These are phyloP conservation scores for Spodoptera exigua DNA, from an alignment of 2,888 invertebrate species.

Conservation along the genomic window DNA sequence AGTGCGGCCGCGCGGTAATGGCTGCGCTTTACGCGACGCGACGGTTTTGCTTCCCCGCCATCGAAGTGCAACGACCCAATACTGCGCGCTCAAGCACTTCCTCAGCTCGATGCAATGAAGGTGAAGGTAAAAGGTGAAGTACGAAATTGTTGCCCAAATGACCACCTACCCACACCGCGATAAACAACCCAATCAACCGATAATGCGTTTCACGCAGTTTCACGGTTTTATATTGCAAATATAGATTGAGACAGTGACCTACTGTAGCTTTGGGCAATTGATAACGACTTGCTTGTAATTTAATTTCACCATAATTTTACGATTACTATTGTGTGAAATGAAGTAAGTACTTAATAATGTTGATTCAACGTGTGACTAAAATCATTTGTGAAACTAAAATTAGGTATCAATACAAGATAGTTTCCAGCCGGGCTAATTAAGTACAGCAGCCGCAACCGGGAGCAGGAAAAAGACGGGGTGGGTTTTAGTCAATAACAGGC, in stretches of 20 bases:
- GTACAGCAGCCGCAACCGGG: too few species aligned
- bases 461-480: too few species aligned
- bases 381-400: conserved; percentile 7
- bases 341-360: conserved; percentile 1
- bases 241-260: conserved; percentile 39
- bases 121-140: conserved; percentile 79
- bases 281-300: conserved; percentile 16
- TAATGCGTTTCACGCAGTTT: conserved; percentile 59
- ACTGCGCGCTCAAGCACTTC: conserved; percentile 60
- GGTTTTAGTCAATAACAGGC: too few species aligned
- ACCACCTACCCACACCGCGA: conserved; percentile 36
- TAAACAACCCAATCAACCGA: conserved; percentile 23
- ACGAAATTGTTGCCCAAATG: conserved; percentile 69
- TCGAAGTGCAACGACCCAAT: conserved; percentile 73
- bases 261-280: conserved; percentile 35
- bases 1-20: conserved; percentile 76
- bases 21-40: conserved; percentile 71
- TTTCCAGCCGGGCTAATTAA: too few species aligned
- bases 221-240: conserved; percentile 45
- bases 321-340: conserved; percentile 27
- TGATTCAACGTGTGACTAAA: conserved; percentile 31
- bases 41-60: conserved; percentile 83
- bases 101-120: conserved; percentile 66
- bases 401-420: background rate
- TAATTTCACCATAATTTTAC: conserved; percentile 20